These are phyloP conservation scores for Tetramorium parvispinum DNA, from an alignment of 1,140 invertebrate species.

Conservation along the genomic window DNA sequence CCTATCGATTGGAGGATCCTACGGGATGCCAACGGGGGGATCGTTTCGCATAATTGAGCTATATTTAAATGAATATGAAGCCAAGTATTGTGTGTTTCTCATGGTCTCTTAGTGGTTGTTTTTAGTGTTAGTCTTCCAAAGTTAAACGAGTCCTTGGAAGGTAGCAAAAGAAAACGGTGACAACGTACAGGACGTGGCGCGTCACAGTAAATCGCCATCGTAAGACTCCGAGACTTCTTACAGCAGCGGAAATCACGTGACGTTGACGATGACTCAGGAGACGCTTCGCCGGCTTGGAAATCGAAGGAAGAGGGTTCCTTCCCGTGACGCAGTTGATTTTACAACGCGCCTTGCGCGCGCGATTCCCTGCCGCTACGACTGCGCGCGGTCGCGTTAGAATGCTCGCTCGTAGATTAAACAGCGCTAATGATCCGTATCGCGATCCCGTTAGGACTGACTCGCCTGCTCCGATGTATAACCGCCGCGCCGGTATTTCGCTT, in stretches of 20 bases:
- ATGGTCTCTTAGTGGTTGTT: not conserved
- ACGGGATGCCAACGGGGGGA: not conserved
- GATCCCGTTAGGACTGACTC: slow-evolving; percentile 78
- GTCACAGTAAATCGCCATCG: not conserved
- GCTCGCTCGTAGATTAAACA: slow-evolving; percentile 67
- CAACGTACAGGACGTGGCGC: not conserved
- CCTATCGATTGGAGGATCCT: slow-evolving; percentile 38
- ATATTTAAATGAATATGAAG: not conserved
- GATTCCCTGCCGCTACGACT: not conserved
- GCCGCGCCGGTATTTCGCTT: slow-evolving; percentile 64
- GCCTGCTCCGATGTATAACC: slow-evolving; percentile 34
- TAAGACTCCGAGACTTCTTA: not conserved
- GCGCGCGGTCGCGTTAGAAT: slow-evolving; percentile 65
- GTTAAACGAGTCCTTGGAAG: not conserved
- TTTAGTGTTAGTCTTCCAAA: not conserved
- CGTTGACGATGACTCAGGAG: slow-evolving; percentile 50
- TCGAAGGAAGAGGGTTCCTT: slow-evolving; percentile 59
- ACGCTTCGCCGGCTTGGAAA: slow-evolving; percentile 42
- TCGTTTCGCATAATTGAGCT: not conserved
- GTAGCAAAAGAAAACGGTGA: not conserved
- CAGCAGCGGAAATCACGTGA: slow-evolving; percentile 51
- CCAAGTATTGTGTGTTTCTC: not conserved
- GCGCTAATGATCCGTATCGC: slow-evolving; percentile 82
- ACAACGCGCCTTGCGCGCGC: not conserved
- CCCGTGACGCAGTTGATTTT: slow-evolving; percentile 48